Percentiles rank a stretch among this genome's conserved stretches.
Evolutionary conservation across 2,797 vertebrate species (phyloP).

Genomic region (Pampus argenteus): DNA sequence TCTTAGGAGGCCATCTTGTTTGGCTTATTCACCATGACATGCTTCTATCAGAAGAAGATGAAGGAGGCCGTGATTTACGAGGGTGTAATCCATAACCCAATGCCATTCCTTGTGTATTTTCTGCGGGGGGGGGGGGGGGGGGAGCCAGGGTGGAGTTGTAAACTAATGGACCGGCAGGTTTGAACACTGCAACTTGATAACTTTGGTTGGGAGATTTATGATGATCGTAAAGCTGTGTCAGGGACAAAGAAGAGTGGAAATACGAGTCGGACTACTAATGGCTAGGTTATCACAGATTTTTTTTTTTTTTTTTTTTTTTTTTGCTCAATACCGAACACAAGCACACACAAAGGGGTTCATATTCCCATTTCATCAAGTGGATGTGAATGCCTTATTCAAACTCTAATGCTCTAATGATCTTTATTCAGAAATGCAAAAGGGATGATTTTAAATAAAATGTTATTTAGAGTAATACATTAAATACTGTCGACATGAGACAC

Average conservation of each 20-base stretch:
- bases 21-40: slow-evolving; percentile 76
- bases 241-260: slow-evolving; percentile 82
- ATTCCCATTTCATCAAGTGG: slow-evolving; percentile 82
- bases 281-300: slow-evolving; percentile 71
- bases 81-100: slow-evolving; percentile 77
- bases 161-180: slow-evolving; percentile 86
- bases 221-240: slow-evolving; percentile 81
- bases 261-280: slow-evolving; percentile 77
- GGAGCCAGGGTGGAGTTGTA: slow-evolving; percentile 78
- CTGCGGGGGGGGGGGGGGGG: slow-evolving; percentile 67
- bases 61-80: slow-evolving; percentile 81
- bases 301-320: slow-evolving; percentile 29
- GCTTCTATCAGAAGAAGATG: slow-evolving; percentile 71
- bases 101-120: slow-evolving; percentile 79
- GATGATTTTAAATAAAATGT: slow-evolving; percentile 89
- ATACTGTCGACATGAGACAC: slow-evolving; percentile 87
- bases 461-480: slow-evolving; percentile 92
- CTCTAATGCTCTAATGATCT: slow-evolving; percentile 88
- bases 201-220: slow-evolving; percentile 84
- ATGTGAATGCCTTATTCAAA: slow-evolving; percentile 87
- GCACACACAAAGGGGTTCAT: slow-evolving; percentile 60
- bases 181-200: slow-evolving; percentile 81
- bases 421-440: slow-evolving; percentile 84
- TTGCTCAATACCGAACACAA: slow-evolving; percentile 50
- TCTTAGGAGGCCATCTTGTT: slow-evolving; percentile 78